A percentile compares a stretch with the other conserved stretches of the same genome.
phyloP scores from a whole-genome alignment of 1,140 invertebrate genomes.

The Harlomillsia oculata region DNA sequence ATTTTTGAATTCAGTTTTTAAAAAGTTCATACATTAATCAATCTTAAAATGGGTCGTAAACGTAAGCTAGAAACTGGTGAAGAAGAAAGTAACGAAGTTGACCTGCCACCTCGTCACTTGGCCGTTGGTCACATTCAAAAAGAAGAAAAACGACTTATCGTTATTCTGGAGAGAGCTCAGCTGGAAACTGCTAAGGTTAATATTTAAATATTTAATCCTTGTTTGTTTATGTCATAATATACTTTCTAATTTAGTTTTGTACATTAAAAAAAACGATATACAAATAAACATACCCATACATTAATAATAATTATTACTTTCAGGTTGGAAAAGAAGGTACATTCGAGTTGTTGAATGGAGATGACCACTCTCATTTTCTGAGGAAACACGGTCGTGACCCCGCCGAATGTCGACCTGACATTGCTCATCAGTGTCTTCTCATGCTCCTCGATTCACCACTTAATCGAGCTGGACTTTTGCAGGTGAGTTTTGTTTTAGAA shows the following conservation, averaged over 20 bases:
- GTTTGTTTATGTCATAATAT: slow-evolving; percentile 18
- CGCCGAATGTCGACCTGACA: slow-evolving; percentile 80
- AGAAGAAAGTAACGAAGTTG: slow-evolving; percentile 51
- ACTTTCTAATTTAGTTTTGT: not conserved
- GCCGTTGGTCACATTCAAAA: slow-evolving; percentile 58
- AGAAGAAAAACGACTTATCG: slow-evolving; percentile 80
- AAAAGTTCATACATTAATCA: no score
- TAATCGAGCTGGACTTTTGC: slow-evolving; percentile 76
- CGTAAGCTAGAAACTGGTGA: slow-evolving; percentile 44
- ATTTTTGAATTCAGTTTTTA: no score
- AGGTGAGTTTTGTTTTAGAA: no score
- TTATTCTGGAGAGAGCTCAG: slow-evolving; percentile 87
- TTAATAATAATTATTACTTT: slow-evolving; percentile 37
- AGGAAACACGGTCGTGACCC: slow-evolving; percentile 76
- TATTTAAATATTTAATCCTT: slow-evolving; percentile 21
- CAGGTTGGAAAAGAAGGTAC: slow-evolving; percentile 73
- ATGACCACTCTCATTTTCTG: slow-evolving; percentile 76
- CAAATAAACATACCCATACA: not conserved
- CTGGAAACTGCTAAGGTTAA: slow-evolving; percentile 89
- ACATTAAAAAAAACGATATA: not conserved
- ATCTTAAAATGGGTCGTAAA: slow-evolving; percentile 52
- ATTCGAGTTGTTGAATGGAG: slow-evolving; percentile 88
- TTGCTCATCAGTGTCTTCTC: slow-evolving; percentile 85
- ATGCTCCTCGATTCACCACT: slow-evolving; percentile 95
- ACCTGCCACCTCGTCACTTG: slow-evolving; percentile 54